Base-by-base conservation (phyloP, 2,888 invertebrate genomes). In the Diarsia dahlii region DNA sequence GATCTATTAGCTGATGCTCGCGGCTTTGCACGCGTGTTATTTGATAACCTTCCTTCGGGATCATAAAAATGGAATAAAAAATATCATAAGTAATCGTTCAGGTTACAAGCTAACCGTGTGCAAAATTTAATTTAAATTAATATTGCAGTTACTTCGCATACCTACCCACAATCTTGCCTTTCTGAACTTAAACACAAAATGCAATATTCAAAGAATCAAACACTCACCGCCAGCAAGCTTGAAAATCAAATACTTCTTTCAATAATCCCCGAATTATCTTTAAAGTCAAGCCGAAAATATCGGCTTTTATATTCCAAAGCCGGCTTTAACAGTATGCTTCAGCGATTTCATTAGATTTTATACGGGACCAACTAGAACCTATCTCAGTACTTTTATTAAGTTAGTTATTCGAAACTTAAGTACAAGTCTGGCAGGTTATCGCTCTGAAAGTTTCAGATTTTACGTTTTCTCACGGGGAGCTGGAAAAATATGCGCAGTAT, bases 361-460 rank as follows among this genome's bases (percentile, higher is more conserved):
- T 79, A 81, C 69, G 39, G 58, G 28, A 62, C 78, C 69, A 74
- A 85, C 76, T 82, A 86, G 64, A 80, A 87, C 76, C 74, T 80
- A 84, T 86, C 84, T 84, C 18, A 50, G 80, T 78, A 78, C 76
- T 80, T 87, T 84, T 88, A 84, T 81, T 85, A 79, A 78, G 78
- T 87, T 86, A 86, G 76, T 81, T 84, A 86, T 86, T 71, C 15
- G 68, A 78, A 88, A 87, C 80, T 88, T 76, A 79, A 86, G 60
- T 84, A 84, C 68, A 76, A 76, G 76, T 75, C 69, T 72, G 76
- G 67, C 62, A 71, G 84, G 88, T 86, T 87, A 87, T 88, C 88
- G 78, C 69, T 60, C 76, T 66, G 56, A 81, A 87, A 86, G 81
- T 87, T 87, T 86, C 58, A 78, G 50, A 82, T 84, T 86, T 84